Conservation (phyloP, 2,113 vertebrate species). For the Gallinago undulata region DNA sequence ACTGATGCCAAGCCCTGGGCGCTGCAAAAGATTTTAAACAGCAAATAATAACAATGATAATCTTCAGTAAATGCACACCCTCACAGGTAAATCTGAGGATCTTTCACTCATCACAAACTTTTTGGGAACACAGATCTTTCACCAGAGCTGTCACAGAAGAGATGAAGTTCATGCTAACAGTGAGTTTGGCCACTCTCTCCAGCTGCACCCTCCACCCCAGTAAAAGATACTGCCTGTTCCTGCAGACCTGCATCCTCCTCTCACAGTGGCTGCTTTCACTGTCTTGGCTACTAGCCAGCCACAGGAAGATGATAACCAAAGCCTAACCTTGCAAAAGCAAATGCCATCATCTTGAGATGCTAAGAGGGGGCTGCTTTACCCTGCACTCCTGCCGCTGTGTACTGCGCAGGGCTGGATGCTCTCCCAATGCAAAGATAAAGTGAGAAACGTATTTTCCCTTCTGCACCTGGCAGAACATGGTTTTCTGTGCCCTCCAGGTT, state of each 20-base stretch:
- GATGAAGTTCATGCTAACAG: not conserved
- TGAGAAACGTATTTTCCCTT: not conserved
- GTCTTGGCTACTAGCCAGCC: not conserved
- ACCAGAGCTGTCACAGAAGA: not conserved
- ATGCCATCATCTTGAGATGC: not conserved
- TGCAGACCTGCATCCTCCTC: not conserved
- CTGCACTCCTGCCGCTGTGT: not conserved
- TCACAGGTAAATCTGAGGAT: not conserved
- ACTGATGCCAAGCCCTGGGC: not conserved
- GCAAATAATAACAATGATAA: not conserved
- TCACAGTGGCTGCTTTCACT: not conserved
- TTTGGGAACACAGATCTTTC: not conserved
- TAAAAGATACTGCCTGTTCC: not conserved
- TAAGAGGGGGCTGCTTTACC: not conserved
- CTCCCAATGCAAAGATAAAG: not conserved
- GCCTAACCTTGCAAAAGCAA: not conserved
- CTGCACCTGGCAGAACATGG: not conserved
- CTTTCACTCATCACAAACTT: not conserved
- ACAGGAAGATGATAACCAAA: not conserved
- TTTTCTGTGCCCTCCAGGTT: not conserved
- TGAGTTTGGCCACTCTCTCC: not conserved
- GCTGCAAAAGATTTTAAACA: not conserved
- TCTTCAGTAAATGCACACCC: not conserved
- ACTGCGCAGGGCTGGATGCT: not conserved
- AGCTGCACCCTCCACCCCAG: rapidly evolving